These are phyloP conservation scores for Molossus molossus DNA, from an alignment of 2,797 vertebrate genomes.

Conservation along the genomic window DNA sequence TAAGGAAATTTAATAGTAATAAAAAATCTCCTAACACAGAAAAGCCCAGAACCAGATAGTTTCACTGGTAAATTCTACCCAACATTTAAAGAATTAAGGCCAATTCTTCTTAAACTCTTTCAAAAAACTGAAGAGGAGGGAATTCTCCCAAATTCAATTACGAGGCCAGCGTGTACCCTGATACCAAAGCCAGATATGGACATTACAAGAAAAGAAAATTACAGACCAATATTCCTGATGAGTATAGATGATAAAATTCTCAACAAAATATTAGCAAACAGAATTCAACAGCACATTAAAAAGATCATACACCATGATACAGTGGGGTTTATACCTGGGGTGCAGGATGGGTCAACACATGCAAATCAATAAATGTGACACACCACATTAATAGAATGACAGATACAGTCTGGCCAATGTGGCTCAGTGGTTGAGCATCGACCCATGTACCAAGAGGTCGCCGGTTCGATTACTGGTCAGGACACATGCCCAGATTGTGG, in stretches of 20 bases:
- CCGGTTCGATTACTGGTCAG: too few relatives aligned
- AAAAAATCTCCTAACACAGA: neutral
- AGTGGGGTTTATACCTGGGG: neutral
- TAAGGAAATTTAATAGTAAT: neutral
- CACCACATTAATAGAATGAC: neutral
- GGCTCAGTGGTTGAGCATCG: too few relatives aligned
- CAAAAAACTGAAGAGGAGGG: neutral
- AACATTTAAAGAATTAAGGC: conserved; percentile 9
- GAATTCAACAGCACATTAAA: neutral
- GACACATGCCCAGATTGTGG: too few relatives aligned
- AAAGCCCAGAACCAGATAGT: neutral
- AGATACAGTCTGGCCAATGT: neutral
- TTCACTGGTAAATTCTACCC: neutral
- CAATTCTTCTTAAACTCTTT: neutral
- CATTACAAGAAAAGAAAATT: neutral
- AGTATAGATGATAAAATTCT: neutral
- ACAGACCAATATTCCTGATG: neutral
- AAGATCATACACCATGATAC: neutral
- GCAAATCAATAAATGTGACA: neutral
- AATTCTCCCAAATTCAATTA: neutral
- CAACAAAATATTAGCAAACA: neutral
- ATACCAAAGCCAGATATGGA: neutral
- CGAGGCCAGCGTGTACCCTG: neutral
- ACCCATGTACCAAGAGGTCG: too few relatives aligned
- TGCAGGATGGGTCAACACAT: neutral